Base-by-base conservation (phyloP, 92 coral and sea anemone species). In the Paragorgia papillata region DNA sequence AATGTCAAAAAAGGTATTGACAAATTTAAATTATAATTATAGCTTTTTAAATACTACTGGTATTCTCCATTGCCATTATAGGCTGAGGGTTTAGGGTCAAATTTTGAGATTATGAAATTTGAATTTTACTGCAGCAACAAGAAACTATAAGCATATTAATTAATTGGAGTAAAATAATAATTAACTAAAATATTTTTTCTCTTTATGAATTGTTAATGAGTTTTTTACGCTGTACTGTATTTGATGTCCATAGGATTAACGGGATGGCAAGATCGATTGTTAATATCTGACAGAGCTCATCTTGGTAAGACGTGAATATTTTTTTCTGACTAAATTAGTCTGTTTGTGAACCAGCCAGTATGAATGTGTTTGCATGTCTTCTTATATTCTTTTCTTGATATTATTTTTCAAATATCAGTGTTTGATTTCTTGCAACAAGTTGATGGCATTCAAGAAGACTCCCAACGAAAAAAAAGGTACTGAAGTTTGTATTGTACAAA, bases 251-350 rank as follows among this genome's bases (percentile, higher is more conserved):
- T 70, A 71, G 98, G 97, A 9, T 80, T 94, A 31, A 76, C 89
- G 22, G 97, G 88, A 51, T 94, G 98, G 98, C 69, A 87, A 55
- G 66, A 79, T 30, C 81, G 98, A 30, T 86, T 94, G 44, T 60
- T 94, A 9, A 86, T 94, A 62, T 94, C 98, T 59, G 97, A 94
- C 60, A 89, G 98, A 75, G 98, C 98, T 46, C 98, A 94, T 70
- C 87, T 94, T 76, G 98, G 98, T 94, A 82, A 73, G 92, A 56
- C 21, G 21, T 13, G 29, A 56, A 58, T 27, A 25, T 22, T 58
- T 1, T 58, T 62, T 10, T 62, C 7, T 58, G 10, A 37, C 10
- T 37, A 27, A 19, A 15, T 50, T n/a, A 50, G n/a, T 17, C 49
- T 32, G 3, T 10, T 57, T n/a, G n/a, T n/a, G n/a, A n/a, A n/a